Percentiles rank a stretch among this genome's conserved stretches.
Evolutionary conservation across 2,113 vertebrate species (phyloP).

Genomic region (Sphaerodactylus townsendi): DNA sequence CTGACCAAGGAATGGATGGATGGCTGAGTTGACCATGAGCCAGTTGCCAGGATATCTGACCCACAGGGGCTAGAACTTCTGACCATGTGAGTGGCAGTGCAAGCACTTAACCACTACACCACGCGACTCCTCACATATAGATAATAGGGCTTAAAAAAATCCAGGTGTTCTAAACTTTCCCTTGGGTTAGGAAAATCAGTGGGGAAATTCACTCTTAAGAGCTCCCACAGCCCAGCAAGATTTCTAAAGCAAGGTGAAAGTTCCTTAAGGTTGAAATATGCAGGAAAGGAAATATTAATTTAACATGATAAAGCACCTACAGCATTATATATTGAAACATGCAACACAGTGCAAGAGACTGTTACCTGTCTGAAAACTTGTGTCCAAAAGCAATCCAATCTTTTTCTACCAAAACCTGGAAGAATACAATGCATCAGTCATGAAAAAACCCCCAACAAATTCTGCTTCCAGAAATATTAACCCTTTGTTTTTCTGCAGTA

Average conservation of each 20-base stretch:
- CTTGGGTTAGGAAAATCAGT: background rate
- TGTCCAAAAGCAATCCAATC: conserved; percentile 99
- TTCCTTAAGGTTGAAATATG: background rate
- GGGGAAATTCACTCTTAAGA: background rate
- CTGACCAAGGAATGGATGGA: too few relatives aligned
- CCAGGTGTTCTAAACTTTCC: background rate
- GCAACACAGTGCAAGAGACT: background rate
- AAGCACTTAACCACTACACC: too few relatives aligned
- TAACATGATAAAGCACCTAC: background rate
- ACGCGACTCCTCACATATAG: background rate
- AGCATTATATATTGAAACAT: background rate
- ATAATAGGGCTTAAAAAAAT: too few relatives aligned
- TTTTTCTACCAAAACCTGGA: conserved; percentile 95
- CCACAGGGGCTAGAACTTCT: too few relatives aligned
- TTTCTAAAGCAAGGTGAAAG: background rate
- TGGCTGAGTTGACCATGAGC: too few relatives aligned
- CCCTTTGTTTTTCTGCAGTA: background rate
- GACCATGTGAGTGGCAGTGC: too few relatives aligned
- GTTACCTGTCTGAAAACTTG: conserved; percentile 96
- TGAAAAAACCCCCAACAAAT: background rate
- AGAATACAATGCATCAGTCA: conserved; percentile 24
- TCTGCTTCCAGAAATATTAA: background rate
- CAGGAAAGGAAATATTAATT: background rate
- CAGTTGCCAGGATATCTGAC: too few relatives aligned
- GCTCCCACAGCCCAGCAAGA: background rate